Evolutionary conservation across 2,113 vertebrate genomes (phyloP), one percentile per base, ranked within the genome.

Genomic region (Grammomys surdaster): DNA sequence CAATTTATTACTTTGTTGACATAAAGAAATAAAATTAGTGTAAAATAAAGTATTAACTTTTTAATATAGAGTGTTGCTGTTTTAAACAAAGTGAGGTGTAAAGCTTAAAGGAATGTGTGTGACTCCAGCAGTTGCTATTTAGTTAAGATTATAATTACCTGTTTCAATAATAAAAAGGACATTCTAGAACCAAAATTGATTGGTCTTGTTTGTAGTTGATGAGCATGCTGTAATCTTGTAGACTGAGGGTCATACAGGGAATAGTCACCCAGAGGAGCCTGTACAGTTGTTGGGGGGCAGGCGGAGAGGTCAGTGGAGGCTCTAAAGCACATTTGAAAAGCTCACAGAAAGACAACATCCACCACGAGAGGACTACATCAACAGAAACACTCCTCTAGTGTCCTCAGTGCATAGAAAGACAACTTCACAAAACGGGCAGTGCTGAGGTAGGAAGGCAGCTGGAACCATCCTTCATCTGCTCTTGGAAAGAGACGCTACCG

Each of bases 81-180:
- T 94, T 85, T 87, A 95, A 98, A 91, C 36, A 56, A 88, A 96
- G 70, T 90, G 93, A 72, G n/a, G 40, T 76, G 40, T 46, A 26
- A 76, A 93, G 56, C 95, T 97, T 46, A 75, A 96, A 95, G 24
- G 70, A 90, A 70, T 97, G 81, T 97, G 86, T 84, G 78, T 96
- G 95, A 69, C 65, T 84, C 58, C 73, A 78, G 77, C 17, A 28
- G 89, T 88, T 96, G 90, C 95, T 85, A 51, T 96, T 89, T 75
- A 73, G 78, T 95, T 80, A 88, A 28, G 24, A 86, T 48, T 86
- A 19, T 85, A 65, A 33, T 96, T 90, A 48, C 17, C 31, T 48
- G 77, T 97, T 94, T 86, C 72, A n/a, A 51, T 95, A 97, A 93
- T 87, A 56, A 80, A 90, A 87, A 86, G 1, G n/a, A 9, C 19